phyloP scores from a whole-genome alignment of 1,140 invertebrate genomes.

The Solenopsis invicta region DNA sequence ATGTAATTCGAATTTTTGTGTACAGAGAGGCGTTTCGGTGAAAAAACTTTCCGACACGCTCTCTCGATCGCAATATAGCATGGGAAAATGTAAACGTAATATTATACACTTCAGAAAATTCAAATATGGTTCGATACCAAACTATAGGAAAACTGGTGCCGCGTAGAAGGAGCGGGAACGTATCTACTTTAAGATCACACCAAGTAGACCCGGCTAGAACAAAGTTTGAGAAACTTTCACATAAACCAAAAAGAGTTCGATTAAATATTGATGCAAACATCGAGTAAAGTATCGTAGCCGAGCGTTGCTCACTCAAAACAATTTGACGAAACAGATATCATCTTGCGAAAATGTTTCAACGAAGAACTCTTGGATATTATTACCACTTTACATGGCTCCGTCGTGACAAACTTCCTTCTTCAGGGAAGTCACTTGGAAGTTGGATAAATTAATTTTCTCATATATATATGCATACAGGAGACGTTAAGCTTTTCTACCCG shows the following conservation, averaged over 20 bases:
- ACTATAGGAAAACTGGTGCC: background rate
- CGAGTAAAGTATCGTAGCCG: background rate
- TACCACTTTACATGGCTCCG: background rate
- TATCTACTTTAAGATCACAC: conserved; percentile 30
- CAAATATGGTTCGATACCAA: background rate
- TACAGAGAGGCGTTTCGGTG: too few relatives aligned
- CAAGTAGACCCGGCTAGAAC: conserved; percentile 2
- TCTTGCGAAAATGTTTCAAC: conserved; percentile 1
- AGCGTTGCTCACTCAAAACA: conserved; percentile 35
- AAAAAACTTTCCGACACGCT: background rate
- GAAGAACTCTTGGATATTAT: background rate
- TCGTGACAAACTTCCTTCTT: conserved; percentile 14
- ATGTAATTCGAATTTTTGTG: background rate
- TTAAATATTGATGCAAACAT: conserved; percentile 63
- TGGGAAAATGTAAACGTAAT: conserved; percentile 2
- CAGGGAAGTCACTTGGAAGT: conserved; percentile 11
- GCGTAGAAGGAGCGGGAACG: background rate
- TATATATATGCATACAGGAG: background rate
- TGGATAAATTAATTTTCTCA: conserved; percentile 32
- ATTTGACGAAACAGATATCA: conserved; percentile 21
- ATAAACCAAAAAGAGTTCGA: conserved; percentile 57
- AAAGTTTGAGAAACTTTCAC: conserved; percentile 40
- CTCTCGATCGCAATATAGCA: background rate
- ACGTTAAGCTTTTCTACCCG: background rate
- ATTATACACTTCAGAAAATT: conserved; percentile 20